Percentiles rank a stretch among this genome's conserved stretches.
Conservation (phyloP, 1,140 invertebrate species). For the Lepidurus apus region DNA sequence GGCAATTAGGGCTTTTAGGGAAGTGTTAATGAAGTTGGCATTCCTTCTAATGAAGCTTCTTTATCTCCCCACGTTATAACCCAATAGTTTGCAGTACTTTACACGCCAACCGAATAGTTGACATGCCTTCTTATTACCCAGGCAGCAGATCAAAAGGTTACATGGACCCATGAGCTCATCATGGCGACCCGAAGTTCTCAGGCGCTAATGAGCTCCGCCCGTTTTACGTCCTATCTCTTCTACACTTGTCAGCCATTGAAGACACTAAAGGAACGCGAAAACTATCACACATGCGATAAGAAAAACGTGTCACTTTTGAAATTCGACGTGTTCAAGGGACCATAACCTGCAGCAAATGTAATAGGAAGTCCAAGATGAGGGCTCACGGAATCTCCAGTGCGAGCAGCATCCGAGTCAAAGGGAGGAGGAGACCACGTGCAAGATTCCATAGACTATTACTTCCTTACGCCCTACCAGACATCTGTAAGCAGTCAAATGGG, state of each 20-base stretch:
- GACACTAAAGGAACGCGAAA: neutral
- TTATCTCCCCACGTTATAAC: conserved; percentile 2
- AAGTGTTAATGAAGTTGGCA: conserved; percentile 22
- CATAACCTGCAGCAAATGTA: conserved; percentile 3
- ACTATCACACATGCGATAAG: conserved; percentile 6
- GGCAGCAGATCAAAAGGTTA: conserved; percentile 10
- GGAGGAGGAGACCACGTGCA: neutral
- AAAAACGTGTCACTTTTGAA: conserved; percentile 14
- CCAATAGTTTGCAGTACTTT: neutral
- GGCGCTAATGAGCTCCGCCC: conserved; percentile 20
- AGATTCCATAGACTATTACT: conserved; percentile 13
- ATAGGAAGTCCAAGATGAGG: neutral
- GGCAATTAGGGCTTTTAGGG: conserved; percentile 21
- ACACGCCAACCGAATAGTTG: neutral
- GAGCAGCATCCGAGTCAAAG: no score
- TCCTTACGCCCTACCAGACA: conserved; percentile 18
- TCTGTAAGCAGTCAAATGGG: conserved; percentile 21
- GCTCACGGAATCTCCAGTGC: no score
- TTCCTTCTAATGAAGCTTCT: neutral
- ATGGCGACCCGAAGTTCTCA: neutral
- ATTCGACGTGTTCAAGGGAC: conserved; percentile 18
- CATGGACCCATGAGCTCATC: conserved; percentile 17
- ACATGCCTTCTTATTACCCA: conserved; percentile 10
- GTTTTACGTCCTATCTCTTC: conserved; percentile 16
- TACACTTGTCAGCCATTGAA: conserved; percentile 19